Evolutionary conservation across 37 sponge, comb jelly and placozoan genomes (phyloP).

Genomic region (Beroe ovata): DNA sequence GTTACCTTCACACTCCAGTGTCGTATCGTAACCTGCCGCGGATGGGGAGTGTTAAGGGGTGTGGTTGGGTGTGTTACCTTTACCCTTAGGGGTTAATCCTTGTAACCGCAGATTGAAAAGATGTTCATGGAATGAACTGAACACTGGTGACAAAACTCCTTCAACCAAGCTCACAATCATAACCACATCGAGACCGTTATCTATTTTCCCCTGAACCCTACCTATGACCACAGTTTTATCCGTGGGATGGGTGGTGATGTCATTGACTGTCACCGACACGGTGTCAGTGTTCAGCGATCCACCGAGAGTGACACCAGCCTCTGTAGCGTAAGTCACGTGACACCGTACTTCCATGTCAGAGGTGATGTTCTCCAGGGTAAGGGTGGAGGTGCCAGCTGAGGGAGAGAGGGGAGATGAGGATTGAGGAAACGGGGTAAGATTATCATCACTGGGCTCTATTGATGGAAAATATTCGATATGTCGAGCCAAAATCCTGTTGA

Average conservation of each 20-base stretch:
- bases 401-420: not conserved
- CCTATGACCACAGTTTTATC: slow-evolving; percentile 48
- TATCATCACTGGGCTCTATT: too few relatives aligned
- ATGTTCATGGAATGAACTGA: not conserved
- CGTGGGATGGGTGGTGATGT: slow-evolving; percentile 27
- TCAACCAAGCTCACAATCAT: not conserved
- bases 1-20: slow-evolving; percentile 55
- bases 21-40: slow-evolving; percentile 48
- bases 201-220: too few relatives aligned
- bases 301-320: slow-evolving; percentile 6
- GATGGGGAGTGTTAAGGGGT: too few relatives aligned
- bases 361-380: not conserved
- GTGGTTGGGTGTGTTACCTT: too few relatives aligned
- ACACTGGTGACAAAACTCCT: not conserved
- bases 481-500: too few relatives aligned
- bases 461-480: not conserved
- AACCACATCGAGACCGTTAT: too few relatives aligned
- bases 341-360: not conserved
- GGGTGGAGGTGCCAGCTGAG: slow-evolving; percentile 2
- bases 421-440: too few relatives aligned
- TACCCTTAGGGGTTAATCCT: too few relatives aligned
- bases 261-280: slow-evolving; percentile 17
- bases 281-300: not conserved
- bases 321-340: slow-evolving; percentile 28
- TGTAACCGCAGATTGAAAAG: too few relatives aligned